Conservation (phyloP, 23 tunicate species). For the Trididemnum nubilum region DNA sequence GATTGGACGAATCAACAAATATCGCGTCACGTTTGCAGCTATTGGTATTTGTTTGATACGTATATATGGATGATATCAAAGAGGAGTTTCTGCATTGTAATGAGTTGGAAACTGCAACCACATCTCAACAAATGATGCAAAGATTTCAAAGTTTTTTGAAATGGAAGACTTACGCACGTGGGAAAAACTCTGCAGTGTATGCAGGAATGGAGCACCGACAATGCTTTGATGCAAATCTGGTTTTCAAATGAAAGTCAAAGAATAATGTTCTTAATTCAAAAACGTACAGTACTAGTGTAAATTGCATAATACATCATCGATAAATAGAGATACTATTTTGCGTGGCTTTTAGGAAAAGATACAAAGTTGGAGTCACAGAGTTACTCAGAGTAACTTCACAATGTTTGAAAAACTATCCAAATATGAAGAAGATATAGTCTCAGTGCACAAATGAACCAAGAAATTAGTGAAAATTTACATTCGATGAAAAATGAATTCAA, state of each 20-base stretch:
- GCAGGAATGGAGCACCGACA: constrained; percentile 38
- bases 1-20: constrained; percentile 33
- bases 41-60: constrained; percentile 53
- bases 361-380: too few species aligned
- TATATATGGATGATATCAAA: constrained; percentile 40
- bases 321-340: too few species aligned
- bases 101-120: constrained; percentile 41
- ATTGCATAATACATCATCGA: too few species aligned
- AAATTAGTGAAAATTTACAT: too few species aligned
- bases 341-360: too few species aligned
- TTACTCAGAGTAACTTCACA: too few species aligned
- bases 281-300: constrained; percentile 53
- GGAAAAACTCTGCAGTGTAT: constrained; percentile 57
- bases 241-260: constrained; percentile 57
- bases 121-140: constrained; percentile 41
- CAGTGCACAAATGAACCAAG: too few species aligned
- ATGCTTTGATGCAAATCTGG: constrained; percentile 55
- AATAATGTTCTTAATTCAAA: constrained; percentile 39
- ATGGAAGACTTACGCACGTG: constrained; percentile 33
- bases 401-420: too few species aligned
- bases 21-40: constrained; percentile 55
- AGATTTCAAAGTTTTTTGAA: constrained; percentile 27
- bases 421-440: too few species aligned
- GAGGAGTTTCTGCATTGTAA: constrained; percentile 46
- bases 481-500: too few species aligned